Evolutionary conservation across 2,113 vertebrate species (phyloP), one percentile per base, ranked within the genome.

Genomic region (Drymodes brunneopygia): DNA sequence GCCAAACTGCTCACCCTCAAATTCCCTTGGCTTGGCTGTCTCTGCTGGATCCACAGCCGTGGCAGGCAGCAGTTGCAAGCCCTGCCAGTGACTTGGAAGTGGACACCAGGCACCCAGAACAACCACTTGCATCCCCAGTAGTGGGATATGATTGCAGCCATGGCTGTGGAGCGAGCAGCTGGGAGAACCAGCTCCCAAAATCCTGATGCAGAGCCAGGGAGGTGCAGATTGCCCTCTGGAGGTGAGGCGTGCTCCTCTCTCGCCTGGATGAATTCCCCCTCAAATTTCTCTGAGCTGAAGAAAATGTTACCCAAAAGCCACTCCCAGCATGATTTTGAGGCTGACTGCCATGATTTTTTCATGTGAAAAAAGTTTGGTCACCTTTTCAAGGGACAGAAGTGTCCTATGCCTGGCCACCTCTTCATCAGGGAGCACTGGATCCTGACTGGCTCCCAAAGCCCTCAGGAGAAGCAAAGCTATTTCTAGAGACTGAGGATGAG

Each of bases 31-130:
- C 6, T 33, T 65, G 33, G 12, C 50, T 44, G 23, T 15, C 47
- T 62, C 35, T 21, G 27, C 29, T 48, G 6, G 2, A 15, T 4
- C 10, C 4, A 4, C 4, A 44, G 56, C 15, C 6, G 0, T 21
- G 25, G 24, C 51, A n/a, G 16, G 22, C 15, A 28, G 66, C 38
- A 58, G 48, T 2, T n/a, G 21, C 23, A 38, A 86, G 18, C 5
- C 20, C 60, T 70, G 56, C 18, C 58, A 51, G 58, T 0, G 4
- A 12, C 56, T 58, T 67, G 29, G 31, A 69, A 51, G 45, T 23
- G 18, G 27, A 15, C 17, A 33, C 8, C 0, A 7, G 28, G 22
- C 22, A 33, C 19, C 10, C 4, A 57, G 40, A 72, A 36, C 17
- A 69, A 6, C 10, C 58, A 5, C 13, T 60, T 38, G 24, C n/a